These are phyloP conservation scores for Loxodonta africana DNA, from an alignment of 2,113 vertebrate genomes.

Conservation along the genomic window DNA sequence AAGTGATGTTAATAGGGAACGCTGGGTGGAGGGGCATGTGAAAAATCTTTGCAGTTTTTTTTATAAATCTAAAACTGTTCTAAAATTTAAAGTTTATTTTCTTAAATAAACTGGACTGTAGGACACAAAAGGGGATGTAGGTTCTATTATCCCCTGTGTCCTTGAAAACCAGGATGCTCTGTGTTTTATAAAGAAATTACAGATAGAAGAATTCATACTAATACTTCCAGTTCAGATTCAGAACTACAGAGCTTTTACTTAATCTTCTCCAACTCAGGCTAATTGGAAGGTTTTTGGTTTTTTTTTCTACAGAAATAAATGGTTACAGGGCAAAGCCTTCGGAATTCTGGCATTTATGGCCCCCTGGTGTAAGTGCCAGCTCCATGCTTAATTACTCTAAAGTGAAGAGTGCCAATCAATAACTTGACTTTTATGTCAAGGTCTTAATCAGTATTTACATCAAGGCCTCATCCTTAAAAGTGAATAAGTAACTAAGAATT, in stretches of 20 bases:
- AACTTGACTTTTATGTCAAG: not conserved
- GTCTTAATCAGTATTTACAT: not conserved
- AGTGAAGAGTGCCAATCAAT: not conserved
- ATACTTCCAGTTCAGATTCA: constrained; percentile 16
- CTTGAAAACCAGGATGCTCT: constrained; percentile 48
- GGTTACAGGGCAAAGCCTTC: not conserved
- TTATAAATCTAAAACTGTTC: not conserved
- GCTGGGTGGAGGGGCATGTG: not conserved
- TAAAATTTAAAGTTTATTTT: constrained; percentile 30
- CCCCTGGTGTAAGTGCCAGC: not conserved
- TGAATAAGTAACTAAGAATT: not conserved
- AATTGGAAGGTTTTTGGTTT: not conserved
- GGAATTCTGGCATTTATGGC: not conserved
- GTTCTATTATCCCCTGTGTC: not conserved
- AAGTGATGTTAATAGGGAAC: not conserved
- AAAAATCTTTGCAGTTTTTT: not conserved
- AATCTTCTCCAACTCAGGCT: constrained; percentile 14
- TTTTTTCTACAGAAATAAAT: not conserved
- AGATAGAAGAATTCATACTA: not conserved
- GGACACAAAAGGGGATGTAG: not conserved
- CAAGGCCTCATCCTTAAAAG: constrained; percentile 40
- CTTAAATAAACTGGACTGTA: not conserved
- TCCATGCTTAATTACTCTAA: not conserved
- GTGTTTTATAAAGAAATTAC: constrained; percentile 57
- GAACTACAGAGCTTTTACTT: not conserved